Evolutionary conservation across 2,888 invertebrate genomes (phyloP).

Genomic region (Melangyna quadrimaculata): DNA sequence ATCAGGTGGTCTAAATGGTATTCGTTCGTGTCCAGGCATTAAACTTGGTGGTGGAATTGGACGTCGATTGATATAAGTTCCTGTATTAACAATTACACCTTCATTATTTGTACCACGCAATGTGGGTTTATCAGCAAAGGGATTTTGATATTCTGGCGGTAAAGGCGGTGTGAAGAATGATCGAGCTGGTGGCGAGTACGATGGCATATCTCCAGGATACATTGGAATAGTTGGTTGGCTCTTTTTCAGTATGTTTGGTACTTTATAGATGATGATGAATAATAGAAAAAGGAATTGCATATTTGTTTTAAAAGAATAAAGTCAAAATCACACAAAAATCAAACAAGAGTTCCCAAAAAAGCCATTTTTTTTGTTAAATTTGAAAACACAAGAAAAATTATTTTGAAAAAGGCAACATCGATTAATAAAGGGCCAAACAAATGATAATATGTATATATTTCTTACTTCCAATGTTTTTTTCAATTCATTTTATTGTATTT

Average conservation of each 20-base stretch:
- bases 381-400: not conserved
- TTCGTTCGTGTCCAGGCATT: slow-evolving; percentile 90
- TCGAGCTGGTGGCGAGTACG: slow-evolving; percentile 91
- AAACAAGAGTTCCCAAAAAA: not conserved
- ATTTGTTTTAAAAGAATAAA: not conserved
- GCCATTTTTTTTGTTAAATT: not conserved
- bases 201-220: slow-evolving; percentile 87
- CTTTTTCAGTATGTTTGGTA: slow-evolving; percentile 83
- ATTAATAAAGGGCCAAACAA: too few species aligned
- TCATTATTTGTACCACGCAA: slow-evolving; percentile 87
- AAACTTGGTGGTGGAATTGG: slow-evolving; percentile 92
- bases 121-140: slow-evolving; percentile 94
- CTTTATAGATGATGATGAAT: slow-evolving; percentile 71
- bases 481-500: too few species aligned
- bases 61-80: slow-evolving; percentile 85
- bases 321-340: not conserved
- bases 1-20: slow-evolving; percentile 88
- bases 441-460: not conserved
- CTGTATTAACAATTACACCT: slow-evolving; percentile 77
- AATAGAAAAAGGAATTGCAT: not conserved
- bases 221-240: slow-evolving; percentile 84
- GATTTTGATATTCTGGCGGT: slow-evolving; percentile 91
- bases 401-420: not conserved
- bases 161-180: slow-evolving; percentile 91
- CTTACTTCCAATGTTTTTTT: too few species aligned